phyloP scores from a whole-genome alignment of 1,140 invertebrate species.

The Drosophila simulans region DNA sequence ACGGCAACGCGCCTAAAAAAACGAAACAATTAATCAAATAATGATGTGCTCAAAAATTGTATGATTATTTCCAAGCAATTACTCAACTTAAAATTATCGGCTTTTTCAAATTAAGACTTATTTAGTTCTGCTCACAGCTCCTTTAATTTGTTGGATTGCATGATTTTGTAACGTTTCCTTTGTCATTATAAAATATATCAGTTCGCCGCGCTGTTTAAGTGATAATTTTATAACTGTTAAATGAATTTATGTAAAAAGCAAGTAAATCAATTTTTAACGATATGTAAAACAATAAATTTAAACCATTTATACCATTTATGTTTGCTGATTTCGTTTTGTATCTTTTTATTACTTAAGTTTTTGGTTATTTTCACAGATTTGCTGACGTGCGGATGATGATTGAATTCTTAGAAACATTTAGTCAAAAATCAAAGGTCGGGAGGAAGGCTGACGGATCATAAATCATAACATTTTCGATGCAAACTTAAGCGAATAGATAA shows the following conservation, averaged over 20 bases:
- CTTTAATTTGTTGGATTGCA: constrained; percentile 26
- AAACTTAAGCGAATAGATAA: constrained; percentile 53
- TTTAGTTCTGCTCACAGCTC: constrained; percentile 18
- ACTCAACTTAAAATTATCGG: constrained; percentile 1
- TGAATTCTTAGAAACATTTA: constrained; percentile 31
- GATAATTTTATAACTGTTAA: constrained; percentile 76
- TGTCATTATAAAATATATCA: constrained; percentile 32
- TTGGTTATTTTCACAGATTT: constrained; percentile 2
- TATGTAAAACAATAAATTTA: constrained; percentile 64
- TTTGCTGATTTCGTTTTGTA: constrained; percentile 26
- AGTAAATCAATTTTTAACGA: constrained; percentile 43
- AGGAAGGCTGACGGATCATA: neutral
- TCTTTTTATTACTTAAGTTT: constrained; percentile 9
- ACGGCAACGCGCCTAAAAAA: constrained; percentile 1
- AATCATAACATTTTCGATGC: constrained; percentile 35
- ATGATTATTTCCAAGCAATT: constrained; percentile 11
- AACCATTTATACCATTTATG: constrained; percentile 70
- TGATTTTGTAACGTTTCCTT: constrained; percentile 46
- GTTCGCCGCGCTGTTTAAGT: constrained; percentile 77
- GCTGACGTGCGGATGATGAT: constrained; percentile 13
- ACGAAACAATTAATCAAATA: constrained; percentile 18
- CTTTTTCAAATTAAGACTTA: neutral
- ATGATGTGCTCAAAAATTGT: neutral
- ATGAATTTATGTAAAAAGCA: constrained; percentile 80
- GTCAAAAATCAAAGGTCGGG: neutral